Base-by-base conservation (phyloP, 2,888 invertebrate genomes). In the Sylvicola cinctus region DNA sequence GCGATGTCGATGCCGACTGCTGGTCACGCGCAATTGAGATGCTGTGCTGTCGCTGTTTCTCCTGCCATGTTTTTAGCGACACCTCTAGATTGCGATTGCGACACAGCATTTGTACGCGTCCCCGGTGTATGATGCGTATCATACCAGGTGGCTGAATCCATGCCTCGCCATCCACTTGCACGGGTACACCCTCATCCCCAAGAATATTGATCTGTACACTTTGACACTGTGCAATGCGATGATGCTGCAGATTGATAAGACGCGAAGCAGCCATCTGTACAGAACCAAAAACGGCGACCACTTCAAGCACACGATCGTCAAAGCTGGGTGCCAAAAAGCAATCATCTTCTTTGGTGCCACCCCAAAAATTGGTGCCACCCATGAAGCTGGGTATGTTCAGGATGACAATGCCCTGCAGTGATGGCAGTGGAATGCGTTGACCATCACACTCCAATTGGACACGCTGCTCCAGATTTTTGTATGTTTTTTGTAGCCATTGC, bases 281-380 rank as follows among this genome's bases (percentile, higher is more conserved):
- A 0, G 91, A 88, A 0, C 95, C 93, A 56, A 93, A 95, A 1
- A 95, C 91, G 6, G 96, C 95, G 11, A 96, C 91, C 8, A 95
- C 95, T 66, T 96, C 96, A 32, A 96, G 62, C 39, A 96, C 79
- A 37, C 85, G 75, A 58, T 96, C 96, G 56, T 96, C 96, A 50
- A 95, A 91, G 11, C 87, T 84, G 3, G 93, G 93, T 1, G 88
- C 78, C 12, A 88, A 61, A 50, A 95, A 96, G 33, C 84, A 68
- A 48, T 90, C 90, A 45, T 87, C 88, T 45, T 81, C 85, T 49
- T 88, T 80, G 3, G 76, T 77, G 4, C 85, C 85, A 33, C 95
- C 95, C 96, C 96, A 96, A 57, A 96, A 96, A 59, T 95, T 95
- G 20, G 91, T 90, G 31, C 96, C 96, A 4, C 95, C 95, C 80